Evolutionary conservation across 2,113 vertebrate species (phyloP).

Genomic region (Alouatta palliata): DNA sequence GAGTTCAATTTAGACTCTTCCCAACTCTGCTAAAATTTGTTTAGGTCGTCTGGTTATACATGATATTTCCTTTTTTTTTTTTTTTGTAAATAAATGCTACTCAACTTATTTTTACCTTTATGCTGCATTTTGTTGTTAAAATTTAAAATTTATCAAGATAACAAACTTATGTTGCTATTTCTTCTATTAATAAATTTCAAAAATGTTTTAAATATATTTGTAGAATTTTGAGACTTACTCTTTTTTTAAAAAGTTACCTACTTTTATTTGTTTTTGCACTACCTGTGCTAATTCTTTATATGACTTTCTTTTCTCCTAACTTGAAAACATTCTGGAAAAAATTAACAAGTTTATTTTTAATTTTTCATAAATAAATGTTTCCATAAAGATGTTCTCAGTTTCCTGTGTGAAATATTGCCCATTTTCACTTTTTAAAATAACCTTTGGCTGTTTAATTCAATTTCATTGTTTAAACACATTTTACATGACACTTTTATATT

Average conservation of each 20-base stretch:
- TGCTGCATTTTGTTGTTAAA: not conserved
- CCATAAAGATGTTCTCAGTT: not conserved
- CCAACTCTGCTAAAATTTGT: not conserved
- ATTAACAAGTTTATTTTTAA: too few relatives aligned
- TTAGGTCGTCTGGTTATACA: not conserved
- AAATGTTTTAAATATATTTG: not conserved
- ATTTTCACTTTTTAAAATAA: not conserved
- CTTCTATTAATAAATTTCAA: not conserved
- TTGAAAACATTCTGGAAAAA: conserved; percentile 1
- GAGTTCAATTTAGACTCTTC: not conserved
- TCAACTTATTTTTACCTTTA: not conserved
- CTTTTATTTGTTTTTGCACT: not conserved
- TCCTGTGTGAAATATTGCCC: not conserved
- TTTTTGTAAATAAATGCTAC: not conserved
- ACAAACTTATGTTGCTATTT: not conserved
- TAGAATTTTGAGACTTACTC: not conserved
- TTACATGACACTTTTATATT: not conserved
- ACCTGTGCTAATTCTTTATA: not conserved
- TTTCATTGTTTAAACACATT: not conserved
- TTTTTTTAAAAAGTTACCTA: not conserved
- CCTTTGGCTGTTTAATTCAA: not conserved
- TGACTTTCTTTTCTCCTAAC: not conserved
- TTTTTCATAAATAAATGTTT: not conserved
- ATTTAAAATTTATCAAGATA: not conserved
- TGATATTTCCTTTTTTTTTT: too few relatives aligned